Conservation (phyloP, 2,797 vertebrate genomes). For the Sebastes glaucus region DNA sequence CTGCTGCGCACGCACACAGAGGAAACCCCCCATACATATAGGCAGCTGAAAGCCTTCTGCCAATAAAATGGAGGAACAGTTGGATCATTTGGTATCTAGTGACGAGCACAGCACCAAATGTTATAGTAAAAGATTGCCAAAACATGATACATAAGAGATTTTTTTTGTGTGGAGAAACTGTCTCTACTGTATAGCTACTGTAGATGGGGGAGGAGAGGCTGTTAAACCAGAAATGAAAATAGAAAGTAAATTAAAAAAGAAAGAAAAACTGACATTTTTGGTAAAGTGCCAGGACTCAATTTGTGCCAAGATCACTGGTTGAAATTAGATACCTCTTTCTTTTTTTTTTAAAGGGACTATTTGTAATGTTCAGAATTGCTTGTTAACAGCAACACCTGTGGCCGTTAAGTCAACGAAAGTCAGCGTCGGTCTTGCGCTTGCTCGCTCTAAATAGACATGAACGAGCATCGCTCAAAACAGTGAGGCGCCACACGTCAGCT, state of each 20-base stretch:
- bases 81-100: neutral
- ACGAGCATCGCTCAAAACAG: too few species aligned
- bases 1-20: slow-evolving; percentile 1
- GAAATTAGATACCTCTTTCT: neutral
- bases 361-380: too few species aligned
- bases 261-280: neutral
- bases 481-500: too few species aligned
- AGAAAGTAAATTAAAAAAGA: neutral
- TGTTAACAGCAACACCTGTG: too few species aligned
- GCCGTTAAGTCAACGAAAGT: too few species aligned
- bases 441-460: too few species aligned
- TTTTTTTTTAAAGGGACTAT: neutral
- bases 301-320: neutral
- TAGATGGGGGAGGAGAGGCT: neutral
- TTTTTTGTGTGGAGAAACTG: neutral
- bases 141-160: neutral
- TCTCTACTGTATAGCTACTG: neutral
- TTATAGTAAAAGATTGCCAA: neutral
- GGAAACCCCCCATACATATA: slow-evolving; percentile 24
- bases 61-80: neutral
- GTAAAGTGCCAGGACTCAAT: neutral
- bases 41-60: neutral
- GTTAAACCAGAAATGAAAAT: neutral
- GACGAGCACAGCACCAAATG: neutral
- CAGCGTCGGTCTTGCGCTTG: accelerated